These are phyloP conservation scores for Empidonax alnorum DNA, from an alignment of 2,113 vertebrate species.

Conservation along the genomic window DNA sequence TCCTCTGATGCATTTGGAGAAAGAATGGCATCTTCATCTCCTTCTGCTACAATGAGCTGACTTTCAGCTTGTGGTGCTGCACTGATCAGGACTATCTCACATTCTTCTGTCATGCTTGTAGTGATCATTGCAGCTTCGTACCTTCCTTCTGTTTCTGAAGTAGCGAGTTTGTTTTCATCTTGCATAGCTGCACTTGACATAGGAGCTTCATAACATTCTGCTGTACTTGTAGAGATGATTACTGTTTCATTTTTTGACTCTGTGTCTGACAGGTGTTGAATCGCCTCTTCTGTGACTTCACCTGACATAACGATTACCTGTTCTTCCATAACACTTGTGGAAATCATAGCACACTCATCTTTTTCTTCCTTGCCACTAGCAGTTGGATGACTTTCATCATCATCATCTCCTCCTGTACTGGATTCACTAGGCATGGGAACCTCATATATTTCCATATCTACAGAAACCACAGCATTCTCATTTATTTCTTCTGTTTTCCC, in stretches of 20 bases:
- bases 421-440: slow-evolving; percentile 73
- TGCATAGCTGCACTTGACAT: slow-evolving; percentile 63
- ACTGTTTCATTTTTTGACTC: slow-evolving; percentile 62
- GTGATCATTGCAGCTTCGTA: slow-evolving; percentile 65
- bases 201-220: slow-evolving; percentile 71
- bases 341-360: slow-evolving; percentile 79
- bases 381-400: slow-evolving; percentile 16
- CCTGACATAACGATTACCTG: slow-evolving; percentile 56
- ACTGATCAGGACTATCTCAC: slow-evolving; percentile 64
- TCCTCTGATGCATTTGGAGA: slow-evolving; percentile 66
- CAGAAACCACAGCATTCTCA: not conserved
- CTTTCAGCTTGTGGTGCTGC: slow-evolving; percentile 32
- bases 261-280: not conserved
- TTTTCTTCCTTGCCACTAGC: slow-evolving; percentile 75
- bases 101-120: slow-evolving; percentile 71
- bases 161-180: not conserved
- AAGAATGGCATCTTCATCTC: slow-evolving; percentile 29
- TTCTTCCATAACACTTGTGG: slow-evolving; percentile 76
- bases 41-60: not conserved
- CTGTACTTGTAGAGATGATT: slow-evolving; percentile 76
- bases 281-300: not conserved
- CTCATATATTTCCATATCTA: slow-evolving; percentile 54
- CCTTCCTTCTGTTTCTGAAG: slow-evolving; percentile 39
- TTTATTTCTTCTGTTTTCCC: slow-evolving; percentile 15
- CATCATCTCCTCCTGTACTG: slow-evolving; percentile 10